Conservation (phyloP, 2,888 invertebrate genomes). For the Drosophila anomalata region DNA sequence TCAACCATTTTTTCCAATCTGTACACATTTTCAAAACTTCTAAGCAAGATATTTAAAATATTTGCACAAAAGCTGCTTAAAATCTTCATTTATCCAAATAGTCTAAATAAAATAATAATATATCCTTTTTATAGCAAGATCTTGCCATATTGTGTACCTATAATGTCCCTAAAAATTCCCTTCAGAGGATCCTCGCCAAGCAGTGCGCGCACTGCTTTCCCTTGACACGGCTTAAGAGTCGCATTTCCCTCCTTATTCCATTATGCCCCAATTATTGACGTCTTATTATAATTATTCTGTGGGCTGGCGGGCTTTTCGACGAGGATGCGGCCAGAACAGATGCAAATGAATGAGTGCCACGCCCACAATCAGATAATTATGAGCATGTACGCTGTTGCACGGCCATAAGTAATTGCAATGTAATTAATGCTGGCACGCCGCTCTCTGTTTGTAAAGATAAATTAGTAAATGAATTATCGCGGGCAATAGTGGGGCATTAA, state of each 20-base stretch:
- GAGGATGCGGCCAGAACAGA: constrained; percentile 43
- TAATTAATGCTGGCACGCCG: constrained; percentile 64
- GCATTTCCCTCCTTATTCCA: constrained; percentile 1
- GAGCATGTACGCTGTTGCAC: constrained; percentile 46
- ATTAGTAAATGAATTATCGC: constrained; percentile 75
- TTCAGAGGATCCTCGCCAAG: constrained; percentile 3
- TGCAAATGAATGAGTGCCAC: constrained; percentile 58
- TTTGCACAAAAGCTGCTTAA: no score
- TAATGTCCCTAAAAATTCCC: not conserved
- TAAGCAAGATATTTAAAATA: no score
- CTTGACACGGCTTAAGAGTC: not conserved
- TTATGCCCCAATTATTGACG: constrained; percentile 7
- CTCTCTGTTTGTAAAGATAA: constrained; percentile 61
- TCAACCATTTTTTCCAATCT: no score
- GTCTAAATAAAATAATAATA: no score
- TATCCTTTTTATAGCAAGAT: not conserved
- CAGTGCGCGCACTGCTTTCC: constrained; percentile 11
- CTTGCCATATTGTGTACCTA: not conserved
- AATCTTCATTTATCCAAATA: no score
- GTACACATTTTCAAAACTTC: no score
- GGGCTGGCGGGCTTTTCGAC: constrained; percentile 1
- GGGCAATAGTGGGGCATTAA: constrained; percentile 72
- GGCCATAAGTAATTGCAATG: constrained; percentile 65
- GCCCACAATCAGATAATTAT: constrained; percentile 49
- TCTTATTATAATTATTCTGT: not conserved